Evolutionary conservation across 2,113 vertebrate genomes (phyloP).

Genomic region (Rhadina sibilatrix): DNA sequence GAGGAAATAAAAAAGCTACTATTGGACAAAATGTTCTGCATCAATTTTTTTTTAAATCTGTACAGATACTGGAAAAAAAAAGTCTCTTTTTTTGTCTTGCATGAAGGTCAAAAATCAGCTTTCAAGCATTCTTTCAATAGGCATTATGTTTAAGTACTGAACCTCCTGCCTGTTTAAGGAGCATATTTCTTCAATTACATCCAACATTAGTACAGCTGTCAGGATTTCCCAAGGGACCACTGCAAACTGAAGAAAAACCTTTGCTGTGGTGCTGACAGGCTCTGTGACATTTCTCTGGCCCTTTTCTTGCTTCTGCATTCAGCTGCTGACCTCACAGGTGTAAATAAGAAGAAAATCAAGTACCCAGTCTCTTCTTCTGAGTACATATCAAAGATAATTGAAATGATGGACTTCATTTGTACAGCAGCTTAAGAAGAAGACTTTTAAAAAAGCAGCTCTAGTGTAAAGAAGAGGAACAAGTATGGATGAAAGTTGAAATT

Average conservation of each 20-base stretch:
- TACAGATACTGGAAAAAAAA: not conserved
- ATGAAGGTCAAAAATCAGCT: conserved; percentile 30
- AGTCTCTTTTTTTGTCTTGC: not conserved
- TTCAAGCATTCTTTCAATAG: not conserved
- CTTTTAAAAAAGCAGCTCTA: not conserved
- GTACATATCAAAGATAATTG: not conserved
- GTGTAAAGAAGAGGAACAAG: not conserved
- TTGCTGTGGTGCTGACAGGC: not conserved
- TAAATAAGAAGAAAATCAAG: not conserved
- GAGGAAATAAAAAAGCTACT: not conserved
- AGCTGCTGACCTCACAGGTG: not conserved
- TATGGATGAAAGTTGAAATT: not conserved
- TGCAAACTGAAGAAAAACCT: not conserved
- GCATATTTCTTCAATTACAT: not conserved
- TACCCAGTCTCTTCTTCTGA: not conserved
- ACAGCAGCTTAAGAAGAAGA: not conserved
- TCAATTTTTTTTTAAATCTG: conserved; percentile 16
- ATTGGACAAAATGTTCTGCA: not conserved
- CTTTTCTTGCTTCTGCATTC: not conserved
- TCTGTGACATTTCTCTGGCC: not conserved
- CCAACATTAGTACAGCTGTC: not conserved
- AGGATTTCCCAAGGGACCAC: not conserved
- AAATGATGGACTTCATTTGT: not conserved
- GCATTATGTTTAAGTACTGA: not conserved
- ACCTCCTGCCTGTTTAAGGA: not conserved